A percentile compares a stretch with the other conserved stretches of the same genome.
Evolutionary conservation across 30 jellyfish, hydroid and myxozoan species (phyloP).

Genomic region (Cassiopea xamachana): DNA sequence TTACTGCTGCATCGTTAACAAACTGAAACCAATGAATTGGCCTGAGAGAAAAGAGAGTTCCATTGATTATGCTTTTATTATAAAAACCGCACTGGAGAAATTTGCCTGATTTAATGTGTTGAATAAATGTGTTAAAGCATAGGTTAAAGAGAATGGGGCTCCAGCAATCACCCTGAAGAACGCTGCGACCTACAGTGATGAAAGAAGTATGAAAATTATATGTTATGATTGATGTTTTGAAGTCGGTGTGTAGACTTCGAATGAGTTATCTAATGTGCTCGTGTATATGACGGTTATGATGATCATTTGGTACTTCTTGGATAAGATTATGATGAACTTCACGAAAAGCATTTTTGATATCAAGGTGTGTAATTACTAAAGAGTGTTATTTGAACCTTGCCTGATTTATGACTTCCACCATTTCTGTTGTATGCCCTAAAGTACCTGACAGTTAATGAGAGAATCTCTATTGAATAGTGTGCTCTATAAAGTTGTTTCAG

Average conservation of each 20-base stretch:
- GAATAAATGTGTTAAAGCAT: slow-evolving; percentile 20
- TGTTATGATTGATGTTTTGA: slow-evolving; percentile 18
- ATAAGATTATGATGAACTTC: slow-evolving; percentile 6
- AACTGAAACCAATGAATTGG: slow-evolving; percentile 30
- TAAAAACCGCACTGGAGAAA: neutral
- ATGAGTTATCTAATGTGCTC: neutral
- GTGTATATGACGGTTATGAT: neutral
- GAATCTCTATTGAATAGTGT: no score
- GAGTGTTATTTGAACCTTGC: slow-evolving; percentile 29
- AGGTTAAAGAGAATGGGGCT: slow-evolving; percentile 15
- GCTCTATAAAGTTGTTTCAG: slow-evolving; percentile 26
- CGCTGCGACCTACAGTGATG: neutral
- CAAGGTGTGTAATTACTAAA: slow-evolving; percentile 31
- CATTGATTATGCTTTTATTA: neutral
- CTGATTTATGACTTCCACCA: slow-evolving; percentile 21
- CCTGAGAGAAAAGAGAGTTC: neutral
- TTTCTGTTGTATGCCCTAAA: slow-evolving; percentile 7
- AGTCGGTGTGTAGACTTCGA: neutral
- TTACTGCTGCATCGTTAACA: slow-evolving; percentile 48
- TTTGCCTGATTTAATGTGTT: neutral
- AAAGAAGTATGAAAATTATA: neutral
- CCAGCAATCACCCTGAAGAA: slow-evolving; percentile 25
- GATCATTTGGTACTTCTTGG: neutral
- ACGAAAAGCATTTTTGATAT: slow-evolving; percentile 25
- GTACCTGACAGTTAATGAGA: slow-evolving; percentile 1